These are phyloP conservation scores for Girardinichthys multiradiatus DNA, from an alignment of 2,113 vertebrate genomes.

Conservation along the genomic window DNA sequence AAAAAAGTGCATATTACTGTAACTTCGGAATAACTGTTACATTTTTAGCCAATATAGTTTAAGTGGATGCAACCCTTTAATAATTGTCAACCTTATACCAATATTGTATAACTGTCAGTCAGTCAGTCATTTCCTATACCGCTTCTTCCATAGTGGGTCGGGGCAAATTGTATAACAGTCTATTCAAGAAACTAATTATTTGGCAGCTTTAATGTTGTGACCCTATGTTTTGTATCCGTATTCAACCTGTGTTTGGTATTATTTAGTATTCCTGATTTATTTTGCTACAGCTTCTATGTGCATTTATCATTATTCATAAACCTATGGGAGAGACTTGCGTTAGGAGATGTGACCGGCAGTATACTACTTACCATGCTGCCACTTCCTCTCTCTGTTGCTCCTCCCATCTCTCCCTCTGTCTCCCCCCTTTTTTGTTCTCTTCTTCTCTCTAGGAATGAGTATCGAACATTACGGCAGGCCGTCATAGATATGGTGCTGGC, in stretches of 20 bases:
- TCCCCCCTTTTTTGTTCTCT: background rate
- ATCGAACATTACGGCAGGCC: conserved; percentile 91
- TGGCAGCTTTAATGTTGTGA: background rate
- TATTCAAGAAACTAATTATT: background rate
- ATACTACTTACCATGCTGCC: conserved; percentile 60
- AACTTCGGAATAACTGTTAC: background rate
- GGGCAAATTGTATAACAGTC: too few relatives aligned
- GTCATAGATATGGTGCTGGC: conserved; percentile 98
- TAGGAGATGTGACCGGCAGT: background rate
- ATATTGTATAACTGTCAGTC: background rate
- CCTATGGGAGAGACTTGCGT: background rate
- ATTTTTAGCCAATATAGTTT: background rate
- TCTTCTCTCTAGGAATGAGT: conserved; percentile 87
- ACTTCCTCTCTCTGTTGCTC: conserved; percentile 30
- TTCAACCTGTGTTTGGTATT: background rate
- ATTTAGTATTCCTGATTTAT: background rate
- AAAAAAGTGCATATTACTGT: background rate
- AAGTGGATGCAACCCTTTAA: background rate
- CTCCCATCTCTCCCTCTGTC: background rate
- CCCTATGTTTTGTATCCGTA: background rate
- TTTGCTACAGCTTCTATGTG: background rate
- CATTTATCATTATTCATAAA: background rate
- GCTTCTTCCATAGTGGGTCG: too few relatives aligned
- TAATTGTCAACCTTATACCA: background rate
- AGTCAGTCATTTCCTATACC: too few relatives aligned